phyloP scores from a whole-genome alignment of 2,888 invertebrate genomes.

The Antitype chi region DNA sequence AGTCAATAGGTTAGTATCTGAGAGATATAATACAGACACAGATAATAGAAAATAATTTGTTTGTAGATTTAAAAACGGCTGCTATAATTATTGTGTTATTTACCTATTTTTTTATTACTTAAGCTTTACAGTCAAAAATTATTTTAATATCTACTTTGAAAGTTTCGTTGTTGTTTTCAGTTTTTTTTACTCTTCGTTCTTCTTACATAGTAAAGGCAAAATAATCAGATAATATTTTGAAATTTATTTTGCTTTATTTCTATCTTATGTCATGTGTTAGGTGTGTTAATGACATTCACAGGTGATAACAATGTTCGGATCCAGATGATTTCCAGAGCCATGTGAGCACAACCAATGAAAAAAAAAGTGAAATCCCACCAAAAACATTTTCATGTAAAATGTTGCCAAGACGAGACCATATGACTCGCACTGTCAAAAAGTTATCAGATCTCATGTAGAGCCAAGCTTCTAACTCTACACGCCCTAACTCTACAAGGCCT shows the following conservation, averaged over 20 bases:
- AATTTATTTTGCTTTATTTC: no score
- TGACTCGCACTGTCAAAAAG: no score
- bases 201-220: not conserved
- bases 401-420: no score
- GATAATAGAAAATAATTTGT: not conserved
- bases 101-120: not conserved
- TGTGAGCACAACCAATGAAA: no score
- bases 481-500: no score
- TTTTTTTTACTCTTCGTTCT: no score
- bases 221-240: not conserved
- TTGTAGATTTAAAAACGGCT: conserved; percentile 11
- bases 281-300: conserved; percentile 3
- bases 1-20: conserved; percentile 17
- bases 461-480: no score
- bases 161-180: no score
- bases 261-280: not conserved
- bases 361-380: no score
- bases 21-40: not conserved
- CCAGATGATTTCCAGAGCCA: not conserved
- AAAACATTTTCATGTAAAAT: no score
- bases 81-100: not conserved
- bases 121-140: not conserved
- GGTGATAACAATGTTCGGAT: not conserved
- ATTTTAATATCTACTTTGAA: not conserved
- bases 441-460: no score